Conservation (phyloP, 2,888 invertebrate species). For the Ectemnius lituratus region DNA sequence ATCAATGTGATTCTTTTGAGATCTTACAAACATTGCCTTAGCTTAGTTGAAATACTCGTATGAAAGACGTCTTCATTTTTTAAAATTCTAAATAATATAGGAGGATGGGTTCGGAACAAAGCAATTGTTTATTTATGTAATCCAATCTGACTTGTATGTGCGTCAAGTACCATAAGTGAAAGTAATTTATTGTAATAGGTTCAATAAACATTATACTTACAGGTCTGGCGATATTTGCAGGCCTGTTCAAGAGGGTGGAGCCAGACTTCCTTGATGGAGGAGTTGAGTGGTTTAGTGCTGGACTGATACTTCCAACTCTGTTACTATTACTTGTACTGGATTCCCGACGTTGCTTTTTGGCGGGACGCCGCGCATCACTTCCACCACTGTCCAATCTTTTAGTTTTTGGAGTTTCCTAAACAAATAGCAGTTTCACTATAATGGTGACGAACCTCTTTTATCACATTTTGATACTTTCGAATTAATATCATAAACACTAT, state of each 20-base stretch:
- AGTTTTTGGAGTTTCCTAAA: slow-evolving; percentile 74
- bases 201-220: slow-evolving; percentile 79
- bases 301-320: slow-evolving; percentile 78
- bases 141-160: no score
- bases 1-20: no score
- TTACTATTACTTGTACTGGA: slow-evolving; percentile 77
- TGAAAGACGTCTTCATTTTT: no score
- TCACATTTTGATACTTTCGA: background rate
- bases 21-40: no score
- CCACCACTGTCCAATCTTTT: slow-evolving; percentile 70
- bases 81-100: no score
- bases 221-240: slow-evolving; percentile 84
- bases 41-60: no score
- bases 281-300: slow-evolving; percentile 78
- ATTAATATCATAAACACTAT: background rate
- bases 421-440: slow-evolving; percentile 15
- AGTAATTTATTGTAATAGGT: background rate
- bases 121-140: no score
- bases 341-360: slow-evolving; percentile 77
- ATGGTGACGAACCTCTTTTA: background rate
- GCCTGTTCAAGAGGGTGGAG: slow-evolving; percentile 82
- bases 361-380: slow-evolving; percentile 69
- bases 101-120: no score
- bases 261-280: slow-evolving; percentile 80
- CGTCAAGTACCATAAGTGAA: no score